Evolutionary conservation across 2,113 vertebrate genomes (phyloP).

Genomic region (Heterotis niloticus): DNA sequence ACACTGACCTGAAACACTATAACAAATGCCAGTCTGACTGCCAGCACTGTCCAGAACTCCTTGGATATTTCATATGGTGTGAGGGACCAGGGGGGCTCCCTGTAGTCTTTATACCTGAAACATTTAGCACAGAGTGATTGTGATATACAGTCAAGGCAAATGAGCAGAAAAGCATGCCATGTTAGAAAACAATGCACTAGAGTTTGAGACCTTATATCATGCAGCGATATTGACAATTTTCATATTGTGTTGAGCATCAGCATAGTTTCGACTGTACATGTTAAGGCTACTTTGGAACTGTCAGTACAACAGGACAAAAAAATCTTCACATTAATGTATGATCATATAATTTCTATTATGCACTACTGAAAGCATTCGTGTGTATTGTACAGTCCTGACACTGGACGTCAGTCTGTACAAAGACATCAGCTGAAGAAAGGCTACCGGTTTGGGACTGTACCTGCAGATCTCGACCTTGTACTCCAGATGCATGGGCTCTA

Average conservation of each 20-base stretch:
- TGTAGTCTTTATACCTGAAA: constrained; percentile 92
- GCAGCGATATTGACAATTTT: neutral
- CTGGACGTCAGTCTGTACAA: too few species aligned
- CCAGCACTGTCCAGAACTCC: constrained; percentile 94
- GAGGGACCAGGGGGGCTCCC: constrained; percentile 86
- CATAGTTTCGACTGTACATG: neutral
- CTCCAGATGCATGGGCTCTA: constrained; percentile 73
- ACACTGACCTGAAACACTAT: constrained; percentile 90
- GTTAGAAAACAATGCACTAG: too few species aligned
- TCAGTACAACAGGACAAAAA: neutral
- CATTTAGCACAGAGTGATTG: neutral
- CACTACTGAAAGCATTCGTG: too few species aligned
- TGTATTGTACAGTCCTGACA: too few species aligned
- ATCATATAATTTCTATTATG: too few species aligned
- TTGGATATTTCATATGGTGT: constrained; percentile 90
- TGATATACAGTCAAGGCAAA: neutral
- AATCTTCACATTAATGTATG: neutral
- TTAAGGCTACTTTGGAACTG: neutral
- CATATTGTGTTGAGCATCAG: neutral
- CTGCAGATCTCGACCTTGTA: constrained; percentile 87
- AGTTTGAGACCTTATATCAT: too few species aligned
- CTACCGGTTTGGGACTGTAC: constrained; percentile 53
- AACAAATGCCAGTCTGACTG: constrained; percentile 88
- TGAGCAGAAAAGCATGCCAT: neutral
- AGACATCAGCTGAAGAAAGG: neutral